These are phyloP conservation scores for Gymnoscopelus braueri DNA, from an alignment of 2,797 vertebrate species.

Conservation along the genomic window DNA sequence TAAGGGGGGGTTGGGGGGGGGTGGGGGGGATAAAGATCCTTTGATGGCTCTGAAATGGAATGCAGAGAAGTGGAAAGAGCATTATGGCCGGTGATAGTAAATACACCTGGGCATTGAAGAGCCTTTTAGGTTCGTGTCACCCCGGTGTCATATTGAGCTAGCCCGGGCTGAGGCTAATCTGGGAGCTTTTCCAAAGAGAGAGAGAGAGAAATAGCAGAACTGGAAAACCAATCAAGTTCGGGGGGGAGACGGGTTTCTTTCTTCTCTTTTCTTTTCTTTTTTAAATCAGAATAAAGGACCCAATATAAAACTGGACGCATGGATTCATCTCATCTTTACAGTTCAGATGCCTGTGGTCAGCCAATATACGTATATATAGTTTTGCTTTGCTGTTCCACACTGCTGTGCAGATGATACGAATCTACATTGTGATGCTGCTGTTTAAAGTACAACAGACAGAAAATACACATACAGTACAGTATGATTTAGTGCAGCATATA, in stretches of 20 bases:
- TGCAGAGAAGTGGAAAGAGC: conserved; percentile 60
- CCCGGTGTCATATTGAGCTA: conserved; percentile 56
- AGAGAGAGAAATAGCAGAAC: conserved; percentile 22
- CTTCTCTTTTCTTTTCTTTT: conserved; percentile 8
- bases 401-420: not conserved
- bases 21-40: conserved; percentile 57
- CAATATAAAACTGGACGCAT: not conserved
- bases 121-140: conserved; percentile 64
- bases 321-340: not conserved
- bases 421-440: not conserved
- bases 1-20: conserved; percentile 38
- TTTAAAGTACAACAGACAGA: not conserved
- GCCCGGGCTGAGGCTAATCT: conserved; percentile 57
- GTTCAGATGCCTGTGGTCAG: not conserved
- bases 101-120: conserved; percentile 61
- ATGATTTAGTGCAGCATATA: too few species aligned
- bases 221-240: conserved; percentile 20
- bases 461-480: too few species aligned
- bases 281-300: conserved; percentile 15
- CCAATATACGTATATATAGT: not conserved
- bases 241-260: too few species aligned
- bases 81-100: conserved; percentile 61
- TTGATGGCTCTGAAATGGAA: conserved; percentile 72
- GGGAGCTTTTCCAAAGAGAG: conserved; percentile 41
- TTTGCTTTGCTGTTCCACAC: not conserved